phyloP scores from a whole-genome alignment of 2,797 vertebrate genomes.

The Ctenosaura bakeri region DNA sequence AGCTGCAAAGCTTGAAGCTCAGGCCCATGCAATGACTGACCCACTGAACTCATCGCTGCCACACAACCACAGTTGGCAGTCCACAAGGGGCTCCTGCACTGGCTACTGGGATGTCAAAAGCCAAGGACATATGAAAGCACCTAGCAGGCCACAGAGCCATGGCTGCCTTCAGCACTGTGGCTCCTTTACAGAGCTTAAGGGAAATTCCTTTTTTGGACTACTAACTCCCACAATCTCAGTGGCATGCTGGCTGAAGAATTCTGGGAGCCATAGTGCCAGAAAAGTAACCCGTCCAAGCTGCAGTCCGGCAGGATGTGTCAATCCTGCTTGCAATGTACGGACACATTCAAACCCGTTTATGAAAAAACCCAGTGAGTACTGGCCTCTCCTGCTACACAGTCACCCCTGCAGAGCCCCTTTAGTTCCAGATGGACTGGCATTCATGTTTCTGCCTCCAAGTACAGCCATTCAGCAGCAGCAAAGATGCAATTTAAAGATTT shows the following conservation, averaged over 20 bases:
- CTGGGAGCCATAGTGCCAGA: no score
- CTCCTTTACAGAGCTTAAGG: neutral
- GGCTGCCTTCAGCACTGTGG: no score
- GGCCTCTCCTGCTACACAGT: neutral
- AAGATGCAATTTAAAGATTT: neutral
- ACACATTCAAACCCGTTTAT: neutral
- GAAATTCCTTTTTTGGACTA: no score
- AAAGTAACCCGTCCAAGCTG: no score
- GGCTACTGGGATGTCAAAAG: no score
- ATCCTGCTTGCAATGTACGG: neutral
- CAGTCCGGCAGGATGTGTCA: neutral
- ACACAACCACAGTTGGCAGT: no score
- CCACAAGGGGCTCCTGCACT: neutral
- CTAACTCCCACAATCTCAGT: no score
- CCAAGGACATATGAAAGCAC: no score
- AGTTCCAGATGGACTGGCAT: neutral
- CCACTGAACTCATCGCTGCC: neutral
- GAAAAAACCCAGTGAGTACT: neutral
- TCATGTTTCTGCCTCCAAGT: neutral
- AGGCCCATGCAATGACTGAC: neutral
- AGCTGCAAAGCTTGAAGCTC: neutral
- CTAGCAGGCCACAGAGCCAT: neutral
- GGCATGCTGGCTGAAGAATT: neutral
- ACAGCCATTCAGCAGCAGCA: neutral
- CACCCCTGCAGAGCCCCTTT: neutral